phyloP scores from a whole-genome alignment of 2,797 vertebrate species.

The Lycodopsis pacificus region DNA sequence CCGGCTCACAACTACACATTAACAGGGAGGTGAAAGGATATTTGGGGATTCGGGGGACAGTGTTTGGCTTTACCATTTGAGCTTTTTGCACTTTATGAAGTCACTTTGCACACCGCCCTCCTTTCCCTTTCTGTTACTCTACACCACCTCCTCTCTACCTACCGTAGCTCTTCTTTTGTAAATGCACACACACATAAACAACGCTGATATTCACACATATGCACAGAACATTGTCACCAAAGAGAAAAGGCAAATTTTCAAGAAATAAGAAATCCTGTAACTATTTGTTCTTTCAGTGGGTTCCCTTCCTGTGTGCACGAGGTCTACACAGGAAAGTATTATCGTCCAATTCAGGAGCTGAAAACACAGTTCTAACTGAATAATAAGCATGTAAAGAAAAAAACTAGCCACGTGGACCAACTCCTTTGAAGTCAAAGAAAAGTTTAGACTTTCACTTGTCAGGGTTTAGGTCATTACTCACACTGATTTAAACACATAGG shows the following conservation, averaged over 20 bases:
- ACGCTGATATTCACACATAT: neutral
- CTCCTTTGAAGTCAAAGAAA: constrained; percentile 9
- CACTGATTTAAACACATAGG: constrained; percentile 36
- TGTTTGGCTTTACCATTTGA: neutral
- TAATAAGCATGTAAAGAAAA: neutral
- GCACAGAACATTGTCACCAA: neutral
- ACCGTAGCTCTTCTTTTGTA: neutral
- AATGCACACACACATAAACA: neutral
- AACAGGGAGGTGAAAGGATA: neutral
- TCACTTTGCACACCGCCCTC: neutral
- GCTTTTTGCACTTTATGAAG: neutral
- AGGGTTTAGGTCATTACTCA: constrained; percentile 22
- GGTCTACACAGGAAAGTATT: neutral
- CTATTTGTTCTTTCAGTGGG: neutral
- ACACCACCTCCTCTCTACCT: constrained; percentile 5
- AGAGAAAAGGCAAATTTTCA: neutral
- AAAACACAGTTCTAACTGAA: neutral
- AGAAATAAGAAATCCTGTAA: neutral
- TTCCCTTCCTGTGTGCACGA: neutral
- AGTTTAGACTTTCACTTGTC: constrained; percentile 41
- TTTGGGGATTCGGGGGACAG: neutral
- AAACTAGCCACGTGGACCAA: neutral
- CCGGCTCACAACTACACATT: neutral
- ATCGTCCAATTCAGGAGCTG: neutral
- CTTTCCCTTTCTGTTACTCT: constrained; percentile 47